Conservation (phyloP, 2,797 vertebrate species). For the Sebastes nivosus region DNA sequence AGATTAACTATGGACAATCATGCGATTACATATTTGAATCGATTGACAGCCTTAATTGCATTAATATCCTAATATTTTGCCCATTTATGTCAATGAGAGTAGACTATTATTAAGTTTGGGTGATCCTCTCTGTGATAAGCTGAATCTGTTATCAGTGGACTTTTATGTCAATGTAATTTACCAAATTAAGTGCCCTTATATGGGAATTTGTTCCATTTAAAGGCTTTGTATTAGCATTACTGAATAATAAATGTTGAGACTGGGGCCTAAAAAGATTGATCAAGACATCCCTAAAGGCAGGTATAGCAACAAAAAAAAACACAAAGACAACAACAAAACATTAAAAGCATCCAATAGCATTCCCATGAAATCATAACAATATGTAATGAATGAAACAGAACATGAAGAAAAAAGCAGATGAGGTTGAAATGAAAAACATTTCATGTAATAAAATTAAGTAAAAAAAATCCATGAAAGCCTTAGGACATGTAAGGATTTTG, state of each 20-base stretch:
- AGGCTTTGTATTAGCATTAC: background rate
- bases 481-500: background rate
- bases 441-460: background rate
- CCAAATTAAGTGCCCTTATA: background rate
- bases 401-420: constrained; percentile 47
- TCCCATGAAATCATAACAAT: constrained; percentile 24
- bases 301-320: background rate
- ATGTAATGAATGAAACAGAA: constrained; percentile 30
- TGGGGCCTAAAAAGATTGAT: background rate
- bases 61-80: background rate
- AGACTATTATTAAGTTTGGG: background rate
- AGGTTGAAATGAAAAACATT: constrained; percentile 28
- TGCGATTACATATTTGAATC: too few relatives aligned
- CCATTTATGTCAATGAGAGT: background rate
- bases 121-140: background rate
- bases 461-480: background rate
- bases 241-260: background rate
- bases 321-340: background rate
- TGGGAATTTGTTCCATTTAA: background rate
- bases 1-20: too few relatives aligned
- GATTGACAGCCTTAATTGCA: too few relatives aligned
- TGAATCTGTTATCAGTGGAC: background rate
- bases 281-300: background rate
- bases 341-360: constrained; percentile 31
- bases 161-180: background rate